Evolutionary conservation across 2,888 invertebrate genomes (phyloP).

Genomic region (Spodoptera exigua): DNA sequence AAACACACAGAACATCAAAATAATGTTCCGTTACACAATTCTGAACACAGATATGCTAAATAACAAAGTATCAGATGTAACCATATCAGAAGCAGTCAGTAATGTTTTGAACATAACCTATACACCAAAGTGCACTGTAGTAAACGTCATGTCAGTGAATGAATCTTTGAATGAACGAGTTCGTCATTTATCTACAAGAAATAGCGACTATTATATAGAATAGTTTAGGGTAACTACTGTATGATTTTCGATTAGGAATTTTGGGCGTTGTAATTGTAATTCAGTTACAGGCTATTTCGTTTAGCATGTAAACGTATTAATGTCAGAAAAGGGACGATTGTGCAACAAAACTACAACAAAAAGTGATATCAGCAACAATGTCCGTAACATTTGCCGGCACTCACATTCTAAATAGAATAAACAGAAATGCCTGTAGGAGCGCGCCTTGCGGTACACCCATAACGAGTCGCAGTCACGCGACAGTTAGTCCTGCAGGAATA

Average conservation of each 20-base stretch:
- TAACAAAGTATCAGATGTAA: slow-evolving; percentile 7
- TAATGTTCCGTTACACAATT: slow-evolving; percentile 2
- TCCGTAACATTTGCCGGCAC: slow-evolving; percentile 66
- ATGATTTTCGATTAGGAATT: slow-evolving; percentile 1
- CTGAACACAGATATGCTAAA: slow-evolving; percentile 21
- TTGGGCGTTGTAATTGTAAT: neutral
- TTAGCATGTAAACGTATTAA: slow-evolving; percentile 17
- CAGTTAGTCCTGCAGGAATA: slow-evolving; percentile 84
- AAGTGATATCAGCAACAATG: slow-evolving; percentile 61
- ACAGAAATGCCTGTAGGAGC: slow-evolving; percentile 70
- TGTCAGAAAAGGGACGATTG: slow-evolving; percentile 35
- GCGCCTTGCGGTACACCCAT: slow-evolving; percentile 76
- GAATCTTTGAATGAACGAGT: slow-evolving; percentile 31
- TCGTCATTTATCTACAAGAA: slow-evolving; percentile 17
- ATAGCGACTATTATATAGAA: slow-evolving; percentile 6
- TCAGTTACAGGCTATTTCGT: neutral
- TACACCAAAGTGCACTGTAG: slow-evolving; percentile 13
- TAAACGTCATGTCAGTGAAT: slow-evolving; percentile 27
- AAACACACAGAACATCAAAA: slow-evolving; percentile 23
- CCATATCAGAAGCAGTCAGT: slow-evolving; percentile 1
- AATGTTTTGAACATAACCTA: slow-evolving; percentile 6
- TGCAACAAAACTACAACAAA: slow-evolving; percentile 48
- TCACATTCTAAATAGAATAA: slow-evolving; percentile 72
- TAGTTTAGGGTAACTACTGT: slow-evolving; percentile 8
- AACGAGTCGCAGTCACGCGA: slow-evolving; percentile 84